phyloP scores from a whole-genome alignment of 2,888 invertebrate species.

The Microchrysa polita region DNA sequence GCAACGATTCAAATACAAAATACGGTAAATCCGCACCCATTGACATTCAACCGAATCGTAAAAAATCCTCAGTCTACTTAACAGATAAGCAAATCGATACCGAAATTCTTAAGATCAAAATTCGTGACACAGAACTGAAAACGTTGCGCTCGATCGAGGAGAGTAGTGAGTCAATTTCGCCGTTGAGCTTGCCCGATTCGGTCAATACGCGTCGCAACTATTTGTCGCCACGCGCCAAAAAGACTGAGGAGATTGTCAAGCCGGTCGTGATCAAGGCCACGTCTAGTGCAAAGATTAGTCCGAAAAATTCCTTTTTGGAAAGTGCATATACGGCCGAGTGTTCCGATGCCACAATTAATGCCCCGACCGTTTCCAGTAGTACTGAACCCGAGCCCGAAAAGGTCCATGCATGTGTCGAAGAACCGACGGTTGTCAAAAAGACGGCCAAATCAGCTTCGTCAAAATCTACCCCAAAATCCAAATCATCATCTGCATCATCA shows the following conservation, averaged over 20 bases:
- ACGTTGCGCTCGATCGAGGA: conserved; percentile 51
- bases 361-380: conserved; percentile 40
- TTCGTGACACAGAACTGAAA: conserved; percentile 55
- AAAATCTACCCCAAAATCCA: not conserved
- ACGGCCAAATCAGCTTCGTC: not conserved
- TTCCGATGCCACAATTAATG: conserved; percentile 58
- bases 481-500: too few species aligned
- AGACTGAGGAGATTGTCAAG: conserved; percentile 51
- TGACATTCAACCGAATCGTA: conserved; percentile 71
- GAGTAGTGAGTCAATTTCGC: conserved; percentile 54
- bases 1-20: conserved; percentile 56
- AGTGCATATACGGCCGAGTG: conserved; percentile 60
- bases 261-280: conserved; percentile 62
- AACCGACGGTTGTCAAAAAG: not conserved
- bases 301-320: conserved; percentile 61
- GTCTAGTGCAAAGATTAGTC: conserved; percentile 62
- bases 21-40: conserved; percentile 74
- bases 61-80: conserved; percentile 68
- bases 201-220: conserved; percentile 50
- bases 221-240: conserved; percentile 27
- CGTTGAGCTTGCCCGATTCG: conserved; percentile 62
- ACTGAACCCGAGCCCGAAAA: conserved; percentile 17
- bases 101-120: conserved; percentile 66
- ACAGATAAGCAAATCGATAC: conserved; percentile 76
- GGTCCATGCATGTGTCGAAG: not conserved